Percentiles rank a stretch among this genome's conserved stretches.
Evolutionary conservation across 2,888 invertebrate species (phyloP).

Genomic region (Drosophila falleni): DNA sequence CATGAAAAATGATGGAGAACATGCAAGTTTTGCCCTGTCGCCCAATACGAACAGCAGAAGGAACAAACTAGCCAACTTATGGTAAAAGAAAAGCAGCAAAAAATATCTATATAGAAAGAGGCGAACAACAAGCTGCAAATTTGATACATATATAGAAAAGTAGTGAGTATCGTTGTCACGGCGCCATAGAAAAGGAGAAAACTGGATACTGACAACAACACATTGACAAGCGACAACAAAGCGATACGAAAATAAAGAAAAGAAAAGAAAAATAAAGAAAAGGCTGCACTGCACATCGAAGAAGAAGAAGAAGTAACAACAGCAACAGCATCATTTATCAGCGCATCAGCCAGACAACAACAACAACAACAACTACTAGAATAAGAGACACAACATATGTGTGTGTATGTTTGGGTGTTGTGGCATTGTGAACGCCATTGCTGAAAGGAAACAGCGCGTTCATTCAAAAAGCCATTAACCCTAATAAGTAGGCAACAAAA

Average conservation of each 20-base stretch:
- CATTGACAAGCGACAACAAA: constrained; percentile 71
- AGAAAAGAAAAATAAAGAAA: constrained; percentile 14
- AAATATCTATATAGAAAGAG: constrained; percentile 25
- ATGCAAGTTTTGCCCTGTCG: constrained; percentile 62
- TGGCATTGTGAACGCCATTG: constrained; percentile 53
- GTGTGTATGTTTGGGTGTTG: constrained; percentile 28
- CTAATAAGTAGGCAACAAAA: constrained; percentile 65
- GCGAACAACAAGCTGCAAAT: constrained; percentile 70
- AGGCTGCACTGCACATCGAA: constrained; percentile 57
- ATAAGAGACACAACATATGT: constrained; percentile 50
- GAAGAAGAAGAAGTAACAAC: constrained; percentile 25
- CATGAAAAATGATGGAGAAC: constrained; percentile 80
- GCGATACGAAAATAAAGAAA: constrained; percentile 16
- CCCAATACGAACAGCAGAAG: constrained; percentile 24
- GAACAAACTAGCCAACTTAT: constrained; percentile 56
- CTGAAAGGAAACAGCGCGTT: constrained; percentile 77
- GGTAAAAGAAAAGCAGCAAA: constrained; percentile 21
- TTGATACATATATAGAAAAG: constrained; percentile 43
- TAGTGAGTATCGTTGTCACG: constrained; percentile 22
- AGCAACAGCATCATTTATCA: constrained; percentile 75
- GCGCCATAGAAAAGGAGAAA: constrained; percentile 18
- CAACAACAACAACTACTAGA: constrained; percentile 51
- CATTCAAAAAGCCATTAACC: constrained; percentile 80
- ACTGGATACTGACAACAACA: constrained; percentile 27
- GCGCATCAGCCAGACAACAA: constrained; percentile 59